Evolutionary conservation across 2,113 vertebrate genomes (phyloP).

Genomic region (Regulus satrapa): DNA sequence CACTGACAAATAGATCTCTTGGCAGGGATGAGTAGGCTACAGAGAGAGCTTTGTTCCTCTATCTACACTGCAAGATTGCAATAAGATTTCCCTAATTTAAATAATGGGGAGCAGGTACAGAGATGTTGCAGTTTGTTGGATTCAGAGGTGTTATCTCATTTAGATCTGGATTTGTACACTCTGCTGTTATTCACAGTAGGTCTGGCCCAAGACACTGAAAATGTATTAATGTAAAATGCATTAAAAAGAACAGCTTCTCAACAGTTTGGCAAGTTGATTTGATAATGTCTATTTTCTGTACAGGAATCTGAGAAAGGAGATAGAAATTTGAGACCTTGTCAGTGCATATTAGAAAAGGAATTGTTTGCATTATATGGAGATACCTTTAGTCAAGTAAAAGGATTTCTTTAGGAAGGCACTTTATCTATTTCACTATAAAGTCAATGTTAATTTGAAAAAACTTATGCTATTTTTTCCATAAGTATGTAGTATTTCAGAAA

Average conservation of each 20-base stretch:
- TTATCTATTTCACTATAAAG: background rate
- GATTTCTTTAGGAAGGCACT: background rate
- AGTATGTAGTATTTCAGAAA: background rate
- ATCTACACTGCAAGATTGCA: background rate
- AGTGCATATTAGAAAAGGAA: background rate
- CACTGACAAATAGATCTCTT: background rate
- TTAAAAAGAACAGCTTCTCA: fast-evolving
- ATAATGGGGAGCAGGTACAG: background rate
- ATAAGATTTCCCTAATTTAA: background rate
- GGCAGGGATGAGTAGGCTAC: background rate
- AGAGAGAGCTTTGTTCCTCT: background rate
- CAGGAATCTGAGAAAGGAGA: background rate
- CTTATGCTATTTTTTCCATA: background rate
- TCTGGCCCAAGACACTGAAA: background rate
- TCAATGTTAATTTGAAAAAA: background rate
- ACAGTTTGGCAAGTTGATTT: background rate
- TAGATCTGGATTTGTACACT: background rate
- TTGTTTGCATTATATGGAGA: background rate
- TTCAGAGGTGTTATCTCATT: background rate
- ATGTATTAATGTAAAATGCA: too few relatives aligned
- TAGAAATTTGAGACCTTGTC: background rate
- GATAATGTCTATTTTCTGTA: background rate
- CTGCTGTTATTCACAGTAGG: background rate
- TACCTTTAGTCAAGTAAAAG: background rate
- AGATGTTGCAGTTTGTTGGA: background rate